These are phyloP conservation scores for Pentalonia nigronervosa DNA, from an alignment of 1,140 invertebrate genomes.

Conservation along the genomic window DNA sequence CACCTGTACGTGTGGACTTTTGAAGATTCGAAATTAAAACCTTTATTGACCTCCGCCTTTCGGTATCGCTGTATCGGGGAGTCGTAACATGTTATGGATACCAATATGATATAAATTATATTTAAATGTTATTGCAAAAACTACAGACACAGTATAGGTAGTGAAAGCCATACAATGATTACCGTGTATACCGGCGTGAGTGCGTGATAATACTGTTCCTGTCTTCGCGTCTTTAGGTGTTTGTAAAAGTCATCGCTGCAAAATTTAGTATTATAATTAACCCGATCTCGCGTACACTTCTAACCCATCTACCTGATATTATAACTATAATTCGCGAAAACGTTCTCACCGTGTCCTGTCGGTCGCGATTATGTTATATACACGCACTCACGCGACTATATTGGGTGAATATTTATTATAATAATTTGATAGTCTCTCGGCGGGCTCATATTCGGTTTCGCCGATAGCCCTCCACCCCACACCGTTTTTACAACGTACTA, in stretches of 20 bases:
- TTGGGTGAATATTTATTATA: not conserved
- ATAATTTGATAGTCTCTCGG: not conserved
- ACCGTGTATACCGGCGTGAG: not conserved
- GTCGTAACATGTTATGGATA: not conserved
- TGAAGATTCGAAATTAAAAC: not conserved
- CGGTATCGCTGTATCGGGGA: not conserved
- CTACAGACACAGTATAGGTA: not conserved
- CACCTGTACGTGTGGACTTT: too few relatives aligned
- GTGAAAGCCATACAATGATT: not conserved
- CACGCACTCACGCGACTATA: not conserved
- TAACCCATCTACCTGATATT: not conserved
- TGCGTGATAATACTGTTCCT: not conserved
- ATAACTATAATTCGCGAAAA: not conserved
- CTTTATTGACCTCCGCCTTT: not conserved
- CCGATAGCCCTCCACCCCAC: not conserved
- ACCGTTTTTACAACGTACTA: not conserved
- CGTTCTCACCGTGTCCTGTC: not conserved
- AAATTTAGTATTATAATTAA: not conserved
- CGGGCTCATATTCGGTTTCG: not conserved
- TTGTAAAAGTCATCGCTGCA: not conserved
- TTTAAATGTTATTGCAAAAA: not conserved
- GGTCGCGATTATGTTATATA: not conserved
- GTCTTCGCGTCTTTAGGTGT: not conserved
- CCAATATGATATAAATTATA: not conserved
- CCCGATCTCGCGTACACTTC: not conserved